Percentiles rank a stretch among this genome's conserved stretches.
Evolutionary conservation across 2,888 invertebrate species (phyloP).

Genomic region (Polyploca ridens): DNA sequence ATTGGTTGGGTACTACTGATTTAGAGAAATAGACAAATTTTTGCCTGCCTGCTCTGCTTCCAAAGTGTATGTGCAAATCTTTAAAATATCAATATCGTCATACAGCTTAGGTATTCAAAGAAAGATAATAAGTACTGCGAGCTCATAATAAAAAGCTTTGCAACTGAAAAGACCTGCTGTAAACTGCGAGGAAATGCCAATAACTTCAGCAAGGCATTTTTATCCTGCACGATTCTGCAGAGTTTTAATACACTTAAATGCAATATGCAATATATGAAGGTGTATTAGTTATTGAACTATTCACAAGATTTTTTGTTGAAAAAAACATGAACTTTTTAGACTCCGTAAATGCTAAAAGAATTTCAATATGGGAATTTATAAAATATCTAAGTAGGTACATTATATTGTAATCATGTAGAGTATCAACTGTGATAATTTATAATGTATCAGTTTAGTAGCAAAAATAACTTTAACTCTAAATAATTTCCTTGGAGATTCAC

Average conservation of each 20-base stretch:
- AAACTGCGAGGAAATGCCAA: neutral
- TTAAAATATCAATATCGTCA: neutral
- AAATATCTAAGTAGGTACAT: too few relatives aligned
- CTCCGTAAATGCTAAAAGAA: too few relatives aligned
- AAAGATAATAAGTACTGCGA: neutral
- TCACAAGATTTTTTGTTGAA: neutral
- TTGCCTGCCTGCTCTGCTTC: too few relatives aligned
- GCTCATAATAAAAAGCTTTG: neutral
- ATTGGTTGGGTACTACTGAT: too few relatives aligned
- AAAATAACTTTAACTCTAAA: neutral
- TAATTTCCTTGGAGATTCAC: constrained; percentile 1
- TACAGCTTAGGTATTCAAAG: neutral
- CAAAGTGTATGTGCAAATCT: too few relatives aligned
- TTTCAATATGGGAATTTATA: too few relatives aligned
- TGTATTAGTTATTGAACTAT: neutral
- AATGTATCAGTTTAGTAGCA: too few relatives aligned
- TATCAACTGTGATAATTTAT: neutral
- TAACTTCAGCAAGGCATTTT: neutral
- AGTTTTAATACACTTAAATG: neutral
- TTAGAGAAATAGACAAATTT: too few relatives aligned
- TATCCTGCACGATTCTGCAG: neutral
- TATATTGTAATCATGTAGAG: neutral
- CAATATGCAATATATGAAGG: neutral
- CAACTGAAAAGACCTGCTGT: neutral
- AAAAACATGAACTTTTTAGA: neutral